Evolutionary conservation across 2,113 vertebrate genomes (phyloP), one percentile per base, ranked within the genome.

Genomic region (Vicugna pacos): DNA sequence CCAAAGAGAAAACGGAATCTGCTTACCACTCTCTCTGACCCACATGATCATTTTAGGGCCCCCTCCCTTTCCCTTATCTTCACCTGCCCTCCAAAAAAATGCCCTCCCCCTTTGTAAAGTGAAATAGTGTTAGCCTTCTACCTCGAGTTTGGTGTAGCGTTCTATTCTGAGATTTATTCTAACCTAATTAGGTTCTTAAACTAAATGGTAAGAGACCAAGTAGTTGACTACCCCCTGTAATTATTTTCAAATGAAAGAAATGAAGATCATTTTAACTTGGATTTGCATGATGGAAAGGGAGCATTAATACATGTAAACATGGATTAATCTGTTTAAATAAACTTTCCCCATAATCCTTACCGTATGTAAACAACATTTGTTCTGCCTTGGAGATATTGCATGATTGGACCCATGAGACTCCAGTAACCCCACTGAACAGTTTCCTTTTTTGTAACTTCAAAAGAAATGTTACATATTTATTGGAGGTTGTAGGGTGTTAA

Each of bases 291-390:
- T 97, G 81, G 95, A 98, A 98, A 98, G 96, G 97, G 90, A 97
- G 90, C 97, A 98, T 98, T 98, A 98, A 98, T 98, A 96, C 81
- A 87, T 97, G 94, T 98, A 98, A 99, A 98, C 97, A 98, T 67
- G 97, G 92, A 84, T 98, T 96, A 98, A 98, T 98, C 97, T 98
- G 96, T 98, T 98, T 98, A 98, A 99, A 97, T 98, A 98, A 95
- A 97, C 97, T 98, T 98, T 98, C 98, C 93, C 96, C 96, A 95
- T 98, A 99, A 98, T 98, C 98, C 95, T 98, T 96, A 96, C 96
- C 64, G 85, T 98, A 98, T 98, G 97, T 98, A 99, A 99, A 98
- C 98, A 99, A 98, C 98, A 98, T 98, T 99, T 98, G 98, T 98
- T 98, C 98, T 98, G 98, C 98, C 97, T 98, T 98, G 96, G 98